A percentile compares a stretch with the other conserved stretches of the same genome.
These are phyloP conservation scores for Poicephalus meyeri DNA, from an alignment of 2,113 vertebrate genomes.

Conservation along the genomic window DNA sequence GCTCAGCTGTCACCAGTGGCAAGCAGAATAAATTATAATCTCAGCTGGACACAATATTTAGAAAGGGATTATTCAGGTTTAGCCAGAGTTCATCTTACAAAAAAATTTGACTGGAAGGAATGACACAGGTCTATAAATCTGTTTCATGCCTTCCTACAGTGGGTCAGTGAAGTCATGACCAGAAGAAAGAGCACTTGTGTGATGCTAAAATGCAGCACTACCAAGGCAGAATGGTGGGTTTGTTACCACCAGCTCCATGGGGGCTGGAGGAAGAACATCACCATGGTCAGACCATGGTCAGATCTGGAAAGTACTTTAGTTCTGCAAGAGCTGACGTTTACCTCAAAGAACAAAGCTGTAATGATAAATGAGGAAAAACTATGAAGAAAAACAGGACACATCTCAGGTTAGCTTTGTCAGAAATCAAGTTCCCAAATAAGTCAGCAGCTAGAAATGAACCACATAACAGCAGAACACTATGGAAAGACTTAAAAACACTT, in stretches of 20 bases:
- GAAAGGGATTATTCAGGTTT: constrained; percentile 45
- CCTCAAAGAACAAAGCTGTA: background rate
- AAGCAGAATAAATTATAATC: constrained; percentile 54
- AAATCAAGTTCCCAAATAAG: background rate
- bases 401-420: background rate
- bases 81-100: background rate
- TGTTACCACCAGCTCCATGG: background rate
- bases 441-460: background rate
- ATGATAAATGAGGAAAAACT: background rate
- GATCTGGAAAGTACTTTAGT: background rate
- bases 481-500: background rate
- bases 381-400: background rate
- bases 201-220: background rate
- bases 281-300: background rate
- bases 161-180: background rate
- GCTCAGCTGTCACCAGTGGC: constrained; percentile 34
- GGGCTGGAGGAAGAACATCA: background rate
- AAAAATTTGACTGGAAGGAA: constrained; percentile 21
- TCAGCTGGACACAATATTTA: constrained; percentile 56
- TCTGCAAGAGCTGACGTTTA: background rate
- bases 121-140: background rate
- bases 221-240: background rate
- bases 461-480: background rate
- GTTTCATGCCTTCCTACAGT: background rate
- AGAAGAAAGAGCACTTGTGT: constrained; percentile 38